Conservation (phyloP, 2,113 vertebrate species). For the Crotalus tigris region DNA sequence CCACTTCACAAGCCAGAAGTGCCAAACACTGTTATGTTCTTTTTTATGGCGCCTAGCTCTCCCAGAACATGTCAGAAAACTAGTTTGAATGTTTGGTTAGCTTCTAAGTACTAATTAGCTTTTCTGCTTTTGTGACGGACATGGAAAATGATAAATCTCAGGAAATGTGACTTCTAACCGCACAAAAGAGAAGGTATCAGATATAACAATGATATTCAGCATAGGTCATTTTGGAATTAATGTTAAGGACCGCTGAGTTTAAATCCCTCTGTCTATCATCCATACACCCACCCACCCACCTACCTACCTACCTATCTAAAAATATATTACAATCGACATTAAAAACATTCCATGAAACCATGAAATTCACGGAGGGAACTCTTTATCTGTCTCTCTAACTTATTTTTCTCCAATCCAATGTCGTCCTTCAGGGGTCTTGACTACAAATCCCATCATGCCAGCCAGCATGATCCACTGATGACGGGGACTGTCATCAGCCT, state of each 20-base stretch:
- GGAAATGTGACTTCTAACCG: neutral
- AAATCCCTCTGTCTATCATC: neutral
- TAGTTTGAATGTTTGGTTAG: neutral
- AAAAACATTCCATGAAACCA: too few relatives aligned
- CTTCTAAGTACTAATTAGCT: neutral
- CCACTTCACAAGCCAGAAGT: neutral
- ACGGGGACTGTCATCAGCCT: too few relatives aligned
- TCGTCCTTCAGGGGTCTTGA: too few relatives aligned
- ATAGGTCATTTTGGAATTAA: neutral
- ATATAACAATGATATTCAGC: neutral
- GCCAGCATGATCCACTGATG: too few relatives aligned
- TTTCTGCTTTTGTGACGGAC: neutral
- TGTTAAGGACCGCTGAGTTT: neutral
- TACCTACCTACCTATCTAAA: too few relatives aligned
- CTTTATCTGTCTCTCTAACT: too few relatives aligned
- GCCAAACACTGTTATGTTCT: neutral
- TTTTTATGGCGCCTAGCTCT: neutral
- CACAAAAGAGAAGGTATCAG: neutral
- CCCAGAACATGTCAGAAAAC: neutral
- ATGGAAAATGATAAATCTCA: neutral
- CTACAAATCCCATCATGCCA: too few relatives aligned
- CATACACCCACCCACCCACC: too few relatives aligned
- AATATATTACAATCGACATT: too few relatives aligned
- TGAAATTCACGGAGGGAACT: too few relatives aligned
- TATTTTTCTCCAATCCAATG: too few relatives aligned